phyloP scores from a whole-genome alignment of 2,797 vertebrate species.

The Pelodytes ibericus region DNA sequence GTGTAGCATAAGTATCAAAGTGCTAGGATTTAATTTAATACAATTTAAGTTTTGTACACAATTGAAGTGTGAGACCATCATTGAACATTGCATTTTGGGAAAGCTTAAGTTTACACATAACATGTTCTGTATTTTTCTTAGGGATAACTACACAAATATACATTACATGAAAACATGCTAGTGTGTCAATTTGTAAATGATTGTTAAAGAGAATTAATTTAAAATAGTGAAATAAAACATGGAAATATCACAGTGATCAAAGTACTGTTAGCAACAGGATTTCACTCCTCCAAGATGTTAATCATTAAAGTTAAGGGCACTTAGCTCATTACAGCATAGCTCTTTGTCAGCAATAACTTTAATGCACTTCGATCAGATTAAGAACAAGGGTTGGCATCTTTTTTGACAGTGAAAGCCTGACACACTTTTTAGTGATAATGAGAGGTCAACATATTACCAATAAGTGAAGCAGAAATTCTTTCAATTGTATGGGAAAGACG shows the following conservation, averaged over 20 bases:
- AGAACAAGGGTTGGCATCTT: conserved; percentile 11
- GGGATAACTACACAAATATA: background rate
- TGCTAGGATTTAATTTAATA: no score
- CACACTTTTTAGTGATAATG: background rate
- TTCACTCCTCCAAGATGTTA: background rate
- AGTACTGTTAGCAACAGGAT: background rate
- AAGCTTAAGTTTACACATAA: no score
- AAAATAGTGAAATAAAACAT: background rate
- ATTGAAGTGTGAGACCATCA: no score
- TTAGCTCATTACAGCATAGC: conserved; percentile 9
- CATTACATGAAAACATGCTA: background rate
- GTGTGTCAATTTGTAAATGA: background rate
- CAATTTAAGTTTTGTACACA: no score
- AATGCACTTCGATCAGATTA: conserved; percentile 4
- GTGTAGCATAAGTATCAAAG: no score
- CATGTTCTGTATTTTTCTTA: no score
- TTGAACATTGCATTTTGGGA: no score
- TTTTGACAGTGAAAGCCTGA: background rate
- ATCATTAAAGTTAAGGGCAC: conserved; percentile 10
- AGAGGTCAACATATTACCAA: background rate
- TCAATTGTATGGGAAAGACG: background rate
- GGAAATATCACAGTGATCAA: background rate
- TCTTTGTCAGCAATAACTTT: conserved; percentile 11
- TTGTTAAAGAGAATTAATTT: background rate
- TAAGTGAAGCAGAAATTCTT: background rate